Conservation (phyloP, 2,888 invertebrate species). For the Sylvicola cinctus region DNA sequence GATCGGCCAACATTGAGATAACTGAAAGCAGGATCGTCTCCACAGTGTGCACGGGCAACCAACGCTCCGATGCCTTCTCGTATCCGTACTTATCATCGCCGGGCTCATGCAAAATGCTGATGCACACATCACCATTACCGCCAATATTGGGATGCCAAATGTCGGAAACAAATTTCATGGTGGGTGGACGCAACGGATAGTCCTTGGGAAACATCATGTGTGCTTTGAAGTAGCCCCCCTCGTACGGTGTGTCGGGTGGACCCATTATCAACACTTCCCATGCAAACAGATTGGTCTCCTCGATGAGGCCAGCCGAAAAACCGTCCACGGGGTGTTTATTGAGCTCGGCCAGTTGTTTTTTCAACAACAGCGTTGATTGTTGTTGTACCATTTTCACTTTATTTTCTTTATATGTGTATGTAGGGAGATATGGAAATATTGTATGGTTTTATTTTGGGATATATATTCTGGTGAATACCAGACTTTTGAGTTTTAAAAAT, state of each 20-base stretch:
- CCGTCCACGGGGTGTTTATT: constrained; percentile 99
- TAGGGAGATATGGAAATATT: too few species aligned
- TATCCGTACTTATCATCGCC: constrained; percentile 98
- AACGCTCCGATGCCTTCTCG: constrained; percentile 92
- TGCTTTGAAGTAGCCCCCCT: constrained; percentile 99
- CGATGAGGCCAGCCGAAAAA: constrained; percentile 98
- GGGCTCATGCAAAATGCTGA: constrained; percentile 96
- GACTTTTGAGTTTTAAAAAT: too few species aligned
- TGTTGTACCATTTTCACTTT: constrained; percentile 88
- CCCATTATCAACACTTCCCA: constrained; percentile 99
- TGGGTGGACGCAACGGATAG: constrained; percentile 94
- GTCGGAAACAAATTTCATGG: constrained; percentile 98
- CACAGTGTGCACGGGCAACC: constrained; percentile 97
- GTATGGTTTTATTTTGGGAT: too few species aligned
- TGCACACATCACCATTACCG: constrained; percentile 51
- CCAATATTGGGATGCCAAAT: constrained; percentile 95
- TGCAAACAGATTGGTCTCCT: constrained; percentile 98
- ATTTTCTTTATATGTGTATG: too few species aligned
- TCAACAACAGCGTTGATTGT: constrained; percentile 86
- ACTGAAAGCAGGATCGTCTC: constrained; percentile 98
- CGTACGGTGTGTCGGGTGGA: constrained; percentile 96
- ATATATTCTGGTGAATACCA: too few species aligned
- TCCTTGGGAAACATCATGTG: constrained; percentile 96
- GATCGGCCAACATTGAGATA: constrained; percentile 98
- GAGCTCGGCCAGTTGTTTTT: constrained; percentile 93